Evolutionary conservation across 1,140 invertebrate species (phyloP).

Genomic region (Drosophila sechellia): DNA sequence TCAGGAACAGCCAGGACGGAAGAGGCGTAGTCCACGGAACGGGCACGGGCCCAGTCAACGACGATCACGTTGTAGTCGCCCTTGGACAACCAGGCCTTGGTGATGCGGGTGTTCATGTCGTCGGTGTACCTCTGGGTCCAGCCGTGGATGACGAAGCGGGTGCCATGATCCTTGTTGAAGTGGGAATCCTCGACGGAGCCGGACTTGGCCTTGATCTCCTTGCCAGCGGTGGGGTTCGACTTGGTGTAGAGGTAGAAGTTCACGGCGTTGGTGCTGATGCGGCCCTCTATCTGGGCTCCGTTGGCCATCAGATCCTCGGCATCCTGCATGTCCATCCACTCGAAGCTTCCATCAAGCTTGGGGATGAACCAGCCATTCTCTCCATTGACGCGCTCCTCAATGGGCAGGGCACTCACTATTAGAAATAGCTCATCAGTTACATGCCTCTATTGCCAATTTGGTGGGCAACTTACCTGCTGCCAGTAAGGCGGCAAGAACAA

Average conservation of each 20-base stretch:
- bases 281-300: conserved; percentile 38
- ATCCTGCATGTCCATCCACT: conserved; percentile 53
- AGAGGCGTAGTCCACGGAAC: conserved; percentile 83
- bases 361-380: conserved; percentile 61
- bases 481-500: conserved; percentile 48
- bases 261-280: conserved; percentile 52
- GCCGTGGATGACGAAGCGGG: conserved; percentile 73
- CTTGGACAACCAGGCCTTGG: conserved; percentile 84
- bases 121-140: conserved; percentile 60
- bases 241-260: conserved; percentile 72
- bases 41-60: conserved; percentile 85
- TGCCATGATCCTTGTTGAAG: conserved; percentile 65
- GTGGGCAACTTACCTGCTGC: conserved; percentile 36
- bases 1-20: conserved; percentile 84
- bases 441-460: too few relatives aligned
- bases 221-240: conserved; percentile 41
- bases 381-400: conserved; percentile 47
- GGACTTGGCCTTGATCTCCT: conserved; percentile 44
- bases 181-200: conserved; percentile 52
- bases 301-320: conserved; percentile 51
- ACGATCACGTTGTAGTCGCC: conserved; percentile 86
- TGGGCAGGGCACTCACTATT: conserved; percentile 54
- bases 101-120: conserved; percentile 58
- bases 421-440: neutral
- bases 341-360: conserved; percentile 35